Evolutionary conservation across 1,140 invertebrate species (phyloP).

Genomic region (Metaphire vulgaris): DNA sequence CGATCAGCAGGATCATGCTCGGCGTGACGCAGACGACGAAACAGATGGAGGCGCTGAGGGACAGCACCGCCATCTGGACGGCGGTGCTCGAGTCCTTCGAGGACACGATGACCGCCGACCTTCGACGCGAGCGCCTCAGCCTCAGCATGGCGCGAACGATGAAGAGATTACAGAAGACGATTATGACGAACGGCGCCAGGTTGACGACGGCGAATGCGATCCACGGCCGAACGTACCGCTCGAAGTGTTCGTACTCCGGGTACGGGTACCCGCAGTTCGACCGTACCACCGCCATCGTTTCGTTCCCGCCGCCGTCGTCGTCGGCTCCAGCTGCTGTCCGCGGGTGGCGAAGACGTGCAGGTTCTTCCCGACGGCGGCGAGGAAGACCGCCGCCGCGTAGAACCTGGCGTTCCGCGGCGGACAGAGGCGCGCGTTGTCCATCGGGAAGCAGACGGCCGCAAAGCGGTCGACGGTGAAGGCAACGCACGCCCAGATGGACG

Average conservation of each 20-base stretch:
- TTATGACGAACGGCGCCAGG: slow-evolving; percentile 17
- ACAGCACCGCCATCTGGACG: slow-evolving; percentile 25
- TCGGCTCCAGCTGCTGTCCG: slow-evolving; percentile 11
- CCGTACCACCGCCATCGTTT: neutral
- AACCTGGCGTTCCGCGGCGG: slow-evolving; percentile 5
- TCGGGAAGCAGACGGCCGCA: slow-evolving; percentile 33
- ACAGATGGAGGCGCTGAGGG: slow-evolving; percentile 25
- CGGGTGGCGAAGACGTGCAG: slow-evolving; percentile 26
- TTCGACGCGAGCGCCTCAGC: neutral
- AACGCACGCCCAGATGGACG: slow-evolving; percentile 33
- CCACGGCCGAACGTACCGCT: slow-evolving; percentile 28
- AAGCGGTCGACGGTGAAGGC: slow-evolving; percentile 34
- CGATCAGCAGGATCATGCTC: slow-evolving; percentile 29
- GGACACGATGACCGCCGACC: neutral
- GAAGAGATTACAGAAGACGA: slow-evolving; percentile 27
- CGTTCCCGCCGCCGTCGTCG: neutral
- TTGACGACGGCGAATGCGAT: slow-evolving; percentile 25
- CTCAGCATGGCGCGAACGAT: slow-evolving; percentile 19
- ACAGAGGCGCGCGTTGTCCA: slow-evolving; percentile 18
- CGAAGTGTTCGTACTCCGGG: slow-evolving; percentile 22
- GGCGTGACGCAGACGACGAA: slow-evolving; percentile 27
- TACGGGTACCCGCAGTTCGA: slow-evolving; percentile 24
- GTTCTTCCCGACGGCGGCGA: slow-evolving; percentile 24
- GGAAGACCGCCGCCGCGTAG: slow-evolving; percentile 12
- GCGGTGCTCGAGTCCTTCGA: slow-evolving; percentile 4